Base-by-base conservation (phyloP, 2,113 vertebrate genomes). In the Pipra filicauda region DNA sequence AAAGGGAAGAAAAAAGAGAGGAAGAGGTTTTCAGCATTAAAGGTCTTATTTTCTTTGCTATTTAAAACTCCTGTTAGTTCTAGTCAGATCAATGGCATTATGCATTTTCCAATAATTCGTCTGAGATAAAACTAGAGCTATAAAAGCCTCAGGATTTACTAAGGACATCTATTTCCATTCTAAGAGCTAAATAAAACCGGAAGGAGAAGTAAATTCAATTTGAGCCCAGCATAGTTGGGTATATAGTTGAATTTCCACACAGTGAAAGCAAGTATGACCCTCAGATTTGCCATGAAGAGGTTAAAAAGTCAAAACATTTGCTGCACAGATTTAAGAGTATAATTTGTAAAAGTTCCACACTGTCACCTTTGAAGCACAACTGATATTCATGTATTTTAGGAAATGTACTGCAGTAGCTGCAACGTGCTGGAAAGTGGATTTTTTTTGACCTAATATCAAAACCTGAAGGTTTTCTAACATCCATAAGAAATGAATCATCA, bases 41-140 rank as follows among this genome's bases (percentile, higher is more conserved):
- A 92, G 61, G 66, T 85, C 93, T 96, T 81, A 81, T 83, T 97
- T 92, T 95, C 91, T 87, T 94, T 94, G 81, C 92, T 96, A 92
- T 95, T 97, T 96, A 92, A 97, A 96, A 91, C 81, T 96, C 41
- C 46, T 94, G 52, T 96, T 97, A 95, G 95, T 93, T 96, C 78
- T 92, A 94, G 84, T 79, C 92, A 97, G 95, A 98, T 98, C 97
- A 98, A 97, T 97, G 96, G 89, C 94, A 87, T 91, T 94, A 92
- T 93, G 88, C 52, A 81, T 95, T 95, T 97, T 97, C 93, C 88
- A 96, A 82, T 94, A 96, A 95, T 90, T 93, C 75, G 74, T 91
- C 73, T 61, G 74, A 91, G 94, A 96, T 89, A 97, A 95, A 95
- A 79, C 73, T 79, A 76, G 84, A 83, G 71, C 88, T 91, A 93